Evolutionary conservation across 2,113 vertebrate species (phyloP).

Genomic region (Trichechus manatus): DNA sequence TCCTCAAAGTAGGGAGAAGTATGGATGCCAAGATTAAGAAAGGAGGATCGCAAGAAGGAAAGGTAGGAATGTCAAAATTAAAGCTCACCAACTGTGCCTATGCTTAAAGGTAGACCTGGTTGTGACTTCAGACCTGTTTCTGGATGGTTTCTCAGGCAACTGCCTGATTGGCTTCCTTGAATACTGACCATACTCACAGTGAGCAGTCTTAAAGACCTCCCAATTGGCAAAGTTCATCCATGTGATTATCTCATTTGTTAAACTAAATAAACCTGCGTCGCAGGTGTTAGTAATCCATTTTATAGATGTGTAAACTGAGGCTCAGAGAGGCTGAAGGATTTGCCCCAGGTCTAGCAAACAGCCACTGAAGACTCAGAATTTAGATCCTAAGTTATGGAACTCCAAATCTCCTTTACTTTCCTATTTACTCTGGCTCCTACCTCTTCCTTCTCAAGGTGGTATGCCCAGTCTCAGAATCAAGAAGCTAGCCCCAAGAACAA

Average conservation of each 20-base stretch:
- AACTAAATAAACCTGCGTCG: neutral
- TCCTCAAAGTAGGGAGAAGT: neutral
- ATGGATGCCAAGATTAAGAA: neutral
- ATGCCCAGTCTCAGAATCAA: neutral
- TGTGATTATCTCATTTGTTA: neutral
- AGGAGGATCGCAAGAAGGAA: neutral
- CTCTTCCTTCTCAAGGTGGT: neutral
- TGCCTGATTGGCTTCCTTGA: neutral
- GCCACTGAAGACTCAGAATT: neutral
- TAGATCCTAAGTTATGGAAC: neutral
- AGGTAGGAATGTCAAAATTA: neutral
- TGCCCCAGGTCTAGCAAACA: neutral
- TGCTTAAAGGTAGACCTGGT: neutral
- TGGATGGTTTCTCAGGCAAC: neutral
- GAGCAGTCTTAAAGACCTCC: neutral
- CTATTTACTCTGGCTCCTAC: neutral
- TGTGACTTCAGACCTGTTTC: neutral
- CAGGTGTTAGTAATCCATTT: neutral
- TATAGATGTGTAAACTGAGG: neutral
- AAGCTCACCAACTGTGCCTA: neutral
- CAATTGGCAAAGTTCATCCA: neutral
- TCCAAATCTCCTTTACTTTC: neutral
- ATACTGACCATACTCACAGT: fast-evolving
- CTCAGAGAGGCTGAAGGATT: neutral
- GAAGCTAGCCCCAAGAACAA: neutral